Percentiles rank a stretch among this genome's conserved stretches.
phyloP scores from a whole-genome alignment of 2,888 invertebrate species.

The Mesorhabditis spiculigera region DNA sequence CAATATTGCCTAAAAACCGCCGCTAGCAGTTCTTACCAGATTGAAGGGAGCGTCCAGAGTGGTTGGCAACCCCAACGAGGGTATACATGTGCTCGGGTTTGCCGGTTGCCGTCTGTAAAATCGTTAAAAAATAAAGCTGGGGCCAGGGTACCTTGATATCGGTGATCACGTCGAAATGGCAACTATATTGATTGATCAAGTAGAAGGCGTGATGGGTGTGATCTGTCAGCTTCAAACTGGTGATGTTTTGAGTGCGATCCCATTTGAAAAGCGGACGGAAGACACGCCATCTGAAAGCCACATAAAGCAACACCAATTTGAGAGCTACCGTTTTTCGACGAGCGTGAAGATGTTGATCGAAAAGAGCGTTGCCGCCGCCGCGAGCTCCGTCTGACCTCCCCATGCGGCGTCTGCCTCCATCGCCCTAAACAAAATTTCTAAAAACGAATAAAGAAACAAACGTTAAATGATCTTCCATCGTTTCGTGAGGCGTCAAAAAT shows the following conservation, averaged over 20 bases:
- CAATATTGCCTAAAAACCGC: no score
- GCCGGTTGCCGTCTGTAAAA: not conserved
- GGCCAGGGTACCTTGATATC: not conserved
- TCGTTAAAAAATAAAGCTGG: not conserved
- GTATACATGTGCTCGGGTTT: not conserved
- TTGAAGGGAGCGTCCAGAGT: not conserved
- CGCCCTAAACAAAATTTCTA: not conserved
- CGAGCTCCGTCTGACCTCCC: not conserved
- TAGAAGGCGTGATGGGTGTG: not conserved
- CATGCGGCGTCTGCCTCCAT: not conserved
- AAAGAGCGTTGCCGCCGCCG: conserved; percentile 1
- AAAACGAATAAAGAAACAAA: not conserved
- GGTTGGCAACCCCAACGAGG: conserved; percentile 4
- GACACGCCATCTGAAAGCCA: not conserved
- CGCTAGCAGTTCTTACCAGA: not conserved
- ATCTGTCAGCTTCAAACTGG: not conserved
- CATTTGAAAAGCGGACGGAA: not conserved
- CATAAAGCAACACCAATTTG: no score
- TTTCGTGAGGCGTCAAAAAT: not conserved
- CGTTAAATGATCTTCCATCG: not conserved
- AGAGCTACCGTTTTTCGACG: not conserved
- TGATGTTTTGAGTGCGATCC: not conserved
- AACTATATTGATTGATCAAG: not conserved
- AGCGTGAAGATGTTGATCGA: not conserved
- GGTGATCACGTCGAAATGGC: not conserved